Evolutionary conservation across 2,113 vertebrate species (phyloP).

Genomic region (Pachycephala philippinensis): DNA sequence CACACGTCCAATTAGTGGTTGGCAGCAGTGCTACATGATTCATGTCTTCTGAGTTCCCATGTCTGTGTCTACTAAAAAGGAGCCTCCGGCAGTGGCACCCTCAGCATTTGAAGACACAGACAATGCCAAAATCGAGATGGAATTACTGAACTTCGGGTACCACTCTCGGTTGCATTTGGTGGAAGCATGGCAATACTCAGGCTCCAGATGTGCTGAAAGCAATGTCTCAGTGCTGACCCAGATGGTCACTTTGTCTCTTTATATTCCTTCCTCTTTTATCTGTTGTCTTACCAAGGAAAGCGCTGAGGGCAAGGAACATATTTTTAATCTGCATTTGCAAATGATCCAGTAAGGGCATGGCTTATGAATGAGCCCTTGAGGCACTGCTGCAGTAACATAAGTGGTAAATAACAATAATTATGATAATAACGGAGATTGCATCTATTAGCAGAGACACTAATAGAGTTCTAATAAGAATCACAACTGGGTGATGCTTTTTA

Average conservation of each 20-base stretch:
- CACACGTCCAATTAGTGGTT: not conserved
- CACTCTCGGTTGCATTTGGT: not conserved
- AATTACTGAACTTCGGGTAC: not conserved
- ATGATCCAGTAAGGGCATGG: not conserved
- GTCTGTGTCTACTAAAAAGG: not conserved
- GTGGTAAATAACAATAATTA: constrained; percentile 65
- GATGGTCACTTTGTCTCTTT: not conserved
- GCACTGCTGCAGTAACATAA: constrained; percentile 1
- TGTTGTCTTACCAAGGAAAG: not conserved
- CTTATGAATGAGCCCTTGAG: constrained; percentile 32
- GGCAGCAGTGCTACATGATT: not conserved
- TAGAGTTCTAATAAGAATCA: constrained; percentile 52
- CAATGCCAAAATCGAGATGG: not conserved
- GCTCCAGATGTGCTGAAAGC: not conserved
- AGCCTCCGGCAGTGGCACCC: not conserved
- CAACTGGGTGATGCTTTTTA: constrained; percentile 40
- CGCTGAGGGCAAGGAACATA: not conserved
- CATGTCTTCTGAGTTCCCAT: not conserved
- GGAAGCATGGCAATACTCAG: not conserved
- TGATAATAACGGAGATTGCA: constrained; percentile 25
- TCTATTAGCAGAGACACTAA: constrained; percentile 44
- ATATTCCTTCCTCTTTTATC: not conserved
- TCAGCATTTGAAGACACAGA: not conserved
- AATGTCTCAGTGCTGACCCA: not conserved
- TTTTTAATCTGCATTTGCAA: constrained; percentile 17